Base-by-base conservation (phyloP, 2,888 invertebrate species). In the Polia nebulosa region DNA sequence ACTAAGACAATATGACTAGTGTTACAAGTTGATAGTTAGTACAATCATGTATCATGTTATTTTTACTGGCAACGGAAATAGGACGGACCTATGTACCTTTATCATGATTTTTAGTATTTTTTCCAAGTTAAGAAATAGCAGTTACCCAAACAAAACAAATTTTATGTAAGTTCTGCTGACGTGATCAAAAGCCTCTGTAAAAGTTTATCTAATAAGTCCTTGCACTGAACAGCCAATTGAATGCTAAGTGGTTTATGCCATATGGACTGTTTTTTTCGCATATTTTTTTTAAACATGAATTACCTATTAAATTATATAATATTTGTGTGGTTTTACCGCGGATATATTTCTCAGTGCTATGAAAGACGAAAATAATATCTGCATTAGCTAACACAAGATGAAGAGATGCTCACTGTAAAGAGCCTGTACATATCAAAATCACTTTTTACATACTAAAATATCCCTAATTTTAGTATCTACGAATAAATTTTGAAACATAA, bases 1-100 rank as follows among this genome's bases (percentile, higher is more conserved):
- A 60, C 51, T 58, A 71, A 52, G 27, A 65, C 36, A 59, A 66
- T 55, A 67, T 67, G 71, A 78, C 75, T 81, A 75, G 79, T 75
- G 65, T 63, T 29, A 62, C 4, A 62, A 67, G 22, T 56, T 64
- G 32, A 44, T 47, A 49, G 45, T 63, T 49, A 62, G 56, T 63
- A 77, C 51, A 59, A 49, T 44, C 25, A 52, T 47, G 22, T 60
- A 72, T 55, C 44, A 63, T 76, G 68, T 63, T 13, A 15, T 58
- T 53, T 20, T 57, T 52, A 60, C 45, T 68, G 69, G 61, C 63
- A 59, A 67, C 53, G 71, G 80, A 67, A 73, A 61, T 29, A 51
- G 81, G 64, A 73, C 77, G 80, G 71, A 79, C 60, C 56, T 63
- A 61, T 53, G 44, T 34, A 60, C 6, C 34, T 59, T 61, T 34